These are phyloP conservation scores for Tricholauxania praeusta DNA, from an alignment of 2,888 invertebrate species.

Conservation along the genomic window DNA sequence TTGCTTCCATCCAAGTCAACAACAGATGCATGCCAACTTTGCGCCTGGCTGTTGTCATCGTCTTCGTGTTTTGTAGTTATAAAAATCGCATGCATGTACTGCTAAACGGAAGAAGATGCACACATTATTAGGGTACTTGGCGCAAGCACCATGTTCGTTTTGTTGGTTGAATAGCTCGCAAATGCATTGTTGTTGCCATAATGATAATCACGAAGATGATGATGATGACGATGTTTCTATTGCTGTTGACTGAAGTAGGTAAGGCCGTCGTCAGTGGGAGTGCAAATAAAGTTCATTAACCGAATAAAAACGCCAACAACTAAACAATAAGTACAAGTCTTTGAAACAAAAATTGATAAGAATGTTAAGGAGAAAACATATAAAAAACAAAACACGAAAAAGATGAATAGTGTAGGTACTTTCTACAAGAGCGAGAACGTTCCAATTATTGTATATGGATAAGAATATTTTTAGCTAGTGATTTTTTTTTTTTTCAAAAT, in stretches of 20 bases:
- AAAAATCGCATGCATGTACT: conserved; percentile 18
- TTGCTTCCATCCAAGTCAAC: background rate
- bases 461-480: no score
- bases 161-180: background rate
- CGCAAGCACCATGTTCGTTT: background rate
- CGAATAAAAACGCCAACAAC: conserved; percentile 11
- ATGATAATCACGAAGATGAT: no score
- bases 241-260: conserved; percentile 11
- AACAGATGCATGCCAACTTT: background rate
- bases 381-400: no score
- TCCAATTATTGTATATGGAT: no score
- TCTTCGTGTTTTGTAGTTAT: background rate
- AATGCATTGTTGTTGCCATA: background rate
- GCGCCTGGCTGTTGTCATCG: background rate
- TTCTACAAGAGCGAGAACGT: no score
- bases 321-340: conserved; percentile 5
- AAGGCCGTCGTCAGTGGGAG: conserved; percentile 8
- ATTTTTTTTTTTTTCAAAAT: no score
- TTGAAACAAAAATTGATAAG: no score
- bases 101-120: conserved; percentile 31
- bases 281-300: conserved; percentile 26
- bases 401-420: no score
- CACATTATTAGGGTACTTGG: conserved; percentile 4
- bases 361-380: no score
- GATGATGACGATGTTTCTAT: conserved; percentile 2